A percentile compares a stretch with the other conserved stretches of the same genome.
Conservation (phyloP, 2,797 vertebrate genomes). For the Sebastes jordani region DNA sequence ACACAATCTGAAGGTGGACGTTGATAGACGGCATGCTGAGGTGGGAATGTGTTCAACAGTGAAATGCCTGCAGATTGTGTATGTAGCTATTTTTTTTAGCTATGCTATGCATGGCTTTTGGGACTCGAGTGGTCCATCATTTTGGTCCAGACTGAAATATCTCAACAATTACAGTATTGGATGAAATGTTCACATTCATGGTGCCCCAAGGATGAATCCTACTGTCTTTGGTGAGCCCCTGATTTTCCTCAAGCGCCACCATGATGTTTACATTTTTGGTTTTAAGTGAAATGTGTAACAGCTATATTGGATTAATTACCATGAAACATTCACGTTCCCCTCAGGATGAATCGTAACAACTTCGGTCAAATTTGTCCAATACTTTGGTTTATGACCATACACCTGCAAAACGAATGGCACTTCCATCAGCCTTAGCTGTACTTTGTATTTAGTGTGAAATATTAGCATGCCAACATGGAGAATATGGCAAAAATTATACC, state of each 20-base stretch:
- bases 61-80: neutral
- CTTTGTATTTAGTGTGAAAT: neutral
- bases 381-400: neutral
- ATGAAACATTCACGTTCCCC: too few relatives aligned
- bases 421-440: neutral
- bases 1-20: neutral
- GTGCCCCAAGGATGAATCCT: neutral
- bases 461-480: too few relatives aligned
- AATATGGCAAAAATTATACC: too few relatives aligned
- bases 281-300: neutral
- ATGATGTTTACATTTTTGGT: neutral
- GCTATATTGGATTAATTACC: too few relatives aligned
- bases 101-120: neutral
- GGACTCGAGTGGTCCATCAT: neutral
- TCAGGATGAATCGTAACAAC: too few relatives aligned
- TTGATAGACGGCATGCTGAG: neutral
- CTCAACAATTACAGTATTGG: neutral
- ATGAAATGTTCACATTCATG: neutral
- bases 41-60: neutral
- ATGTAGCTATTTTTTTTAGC: neutral
- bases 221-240: too few relatives aligned
- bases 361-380: neutral
- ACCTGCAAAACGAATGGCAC: neutral
- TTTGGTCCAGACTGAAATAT: neutral
- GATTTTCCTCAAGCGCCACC: neutral